Evolutionary conservation across 1,140 invertebrate genomes (phyloP).

Genomic region (Papilio xuthus): DNA sequence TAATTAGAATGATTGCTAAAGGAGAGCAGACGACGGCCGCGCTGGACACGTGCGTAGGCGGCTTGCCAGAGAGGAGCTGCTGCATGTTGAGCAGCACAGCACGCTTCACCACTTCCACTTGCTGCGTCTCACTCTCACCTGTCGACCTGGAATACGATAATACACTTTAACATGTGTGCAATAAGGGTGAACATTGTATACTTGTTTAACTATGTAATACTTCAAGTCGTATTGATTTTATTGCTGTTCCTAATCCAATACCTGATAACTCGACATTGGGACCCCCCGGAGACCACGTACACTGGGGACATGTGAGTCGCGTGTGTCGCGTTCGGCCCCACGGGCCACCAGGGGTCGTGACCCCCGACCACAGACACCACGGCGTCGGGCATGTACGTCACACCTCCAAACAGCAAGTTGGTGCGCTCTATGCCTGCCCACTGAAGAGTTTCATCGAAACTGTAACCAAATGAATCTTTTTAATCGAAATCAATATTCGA

Average conservation of each 20-base stretch:
- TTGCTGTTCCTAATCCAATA: conserved; percentile 30
- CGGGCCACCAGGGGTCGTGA: conserved; percentile 61
- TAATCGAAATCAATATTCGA: too few species aligned
- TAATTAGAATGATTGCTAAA: neutral
- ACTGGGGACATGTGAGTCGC: conserved; percentile 50
- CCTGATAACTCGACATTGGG: conserved; percentile 64
- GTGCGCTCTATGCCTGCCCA: conserved; percentile 55
- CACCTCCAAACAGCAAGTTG: conserved; percentile 60
- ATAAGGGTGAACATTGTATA: neutral
- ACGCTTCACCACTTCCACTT: conserved; percentile 43
- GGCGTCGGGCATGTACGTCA: conserved; percentile 52
- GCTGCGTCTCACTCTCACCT: conserved; percentile 49
- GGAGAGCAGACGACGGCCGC: neutral
- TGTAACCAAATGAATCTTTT: conserved; percentile 41
- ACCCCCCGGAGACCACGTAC: conserved; percentile 51
- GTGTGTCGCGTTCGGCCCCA: conserved; percentile 52
- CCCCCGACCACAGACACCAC: conserved; percentile 55
- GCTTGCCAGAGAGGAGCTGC: conserved; percentile 36
- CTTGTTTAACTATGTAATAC: neutral
- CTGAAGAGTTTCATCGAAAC: conserved; percentile 50
- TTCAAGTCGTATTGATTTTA: too few species aligned
- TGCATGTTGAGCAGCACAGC: conserved; percentile 45
- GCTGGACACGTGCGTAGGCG: neutral
- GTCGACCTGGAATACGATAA: conserved; percentile 44
- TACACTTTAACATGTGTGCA: neutral